Percentiles rank a stretch among this genome's conserved stretches.
phyloP scores from a whole-genome alignment of 2,888 invertebrate genomes.

The Patella caerulea region DNA sequence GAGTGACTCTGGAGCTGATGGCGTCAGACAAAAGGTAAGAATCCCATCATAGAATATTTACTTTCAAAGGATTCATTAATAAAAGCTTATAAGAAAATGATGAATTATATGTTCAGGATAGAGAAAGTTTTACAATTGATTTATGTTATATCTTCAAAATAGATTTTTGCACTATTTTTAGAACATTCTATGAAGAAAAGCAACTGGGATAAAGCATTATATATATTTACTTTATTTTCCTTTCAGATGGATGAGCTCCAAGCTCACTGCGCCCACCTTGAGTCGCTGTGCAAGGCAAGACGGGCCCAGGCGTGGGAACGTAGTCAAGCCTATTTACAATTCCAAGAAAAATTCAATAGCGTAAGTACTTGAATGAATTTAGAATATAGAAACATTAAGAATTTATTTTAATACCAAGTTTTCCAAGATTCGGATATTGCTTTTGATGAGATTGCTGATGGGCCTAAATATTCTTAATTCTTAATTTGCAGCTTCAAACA shows the following conservation, averaged over 20 bases:
- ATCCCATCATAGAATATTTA: no score
- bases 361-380: constrained; percentile 61
- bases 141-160: no score
- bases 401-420: no score
- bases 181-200: not conserved
- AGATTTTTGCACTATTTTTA: not conserved
- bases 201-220: not conserved
- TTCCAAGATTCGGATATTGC: no score
- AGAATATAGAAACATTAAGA: no score
- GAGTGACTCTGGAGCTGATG: constrained; percentile 78
- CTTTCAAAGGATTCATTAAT: no score
- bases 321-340: constrained; percentile 79
- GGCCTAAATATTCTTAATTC: not conserved
- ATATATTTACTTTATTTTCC: constrained; percentile 7
- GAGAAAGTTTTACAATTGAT: no score
- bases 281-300: constrained; percentile 68
- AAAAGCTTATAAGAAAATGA: no score
- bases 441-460: no score
- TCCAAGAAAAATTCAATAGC: constrained; percentile 80
- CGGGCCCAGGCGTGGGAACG: constrained; percentile 76
- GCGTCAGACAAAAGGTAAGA: constrained; percentile 70
- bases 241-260: constrained; percentile 80
- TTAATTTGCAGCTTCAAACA: constrained; percentile 74
- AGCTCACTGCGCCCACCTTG: constrained; percentile 76
- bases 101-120: no score